A percentile compares a stretch with the other conserved stretches of the same genome.
phyloP scores from a whole-genome alignment of 2,797 vertebrate species.

The Sebastes vulpes region DNA sequence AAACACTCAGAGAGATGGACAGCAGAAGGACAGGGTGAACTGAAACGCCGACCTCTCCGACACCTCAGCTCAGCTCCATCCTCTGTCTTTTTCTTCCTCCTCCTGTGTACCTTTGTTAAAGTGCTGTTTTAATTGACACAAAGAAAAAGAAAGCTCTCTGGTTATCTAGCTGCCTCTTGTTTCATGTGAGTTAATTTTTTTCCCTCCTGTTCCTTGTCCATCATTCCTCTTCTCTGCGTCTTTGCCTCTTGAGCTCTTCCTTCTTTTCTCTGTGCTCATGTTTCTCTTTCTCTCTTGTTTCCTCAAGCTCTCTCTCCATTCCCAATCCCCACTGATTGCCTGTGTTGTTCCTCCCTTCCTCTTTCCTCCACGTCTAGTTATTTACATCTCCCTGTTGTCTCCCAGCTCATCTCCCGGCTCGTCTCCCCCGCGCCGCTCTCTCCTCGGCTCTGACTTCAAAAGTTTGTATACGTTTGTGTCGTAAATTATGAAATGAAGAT shows the following conservation, averaged over 20 bases:
- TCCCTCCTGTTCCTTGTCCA: constrained; percentile 48
- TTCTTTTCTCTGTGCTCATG: not conserved
- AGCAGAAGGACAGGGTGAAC: constrained; percentile 56
- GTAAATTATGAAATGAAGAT: constrained; percentile 34
- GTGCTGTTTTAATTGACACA: constrained; percentile 75
- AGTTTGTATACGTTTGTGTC: constrained; percentile 20
- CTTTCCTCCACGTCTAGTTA: constrained; percentile 32
- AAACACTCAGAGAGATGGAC: constrained; percentile 45
- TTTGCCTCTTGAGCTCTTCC: constrained; percentile 8
- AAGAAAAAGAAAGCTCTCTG: constrained; percentile 33
- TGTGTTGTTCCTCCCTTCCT: constrained; percentile 34
- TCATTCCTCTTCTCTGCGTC: constrained; percentile 39
- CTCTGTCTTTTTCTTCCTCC: constrained; percentile 13
- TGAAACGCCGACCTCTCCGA: constrained; percentile 50
- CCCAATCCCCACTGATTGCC: constrained; percentile 28
- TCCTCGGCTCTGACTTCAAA: constrained; percentile 36
- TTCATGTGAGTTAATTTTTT: constrained; percentile 58
- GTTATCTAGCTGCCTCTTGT: constrained; percentile 59
- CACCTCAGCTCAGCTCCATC: constrained; percentile 50
- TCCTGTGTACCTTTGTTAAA: constrained; percentile 50
- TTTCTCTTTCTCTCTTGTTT: not conserved
- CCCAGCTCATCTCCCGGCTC: not conserved
- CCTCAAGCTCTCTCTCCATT: not conserved
- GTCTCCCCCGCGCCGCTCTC: constrained; percentile 13
- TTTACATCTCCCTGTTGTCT: constrained; percentile 56